Percentiles rank a stretch among this genome's conserved stretches.
These are phyloP conservation scores for Cerastis leucographa DNA, from an alignment of 2,888 invertebrate genomes.

Conservation along the genomic window DNA sequence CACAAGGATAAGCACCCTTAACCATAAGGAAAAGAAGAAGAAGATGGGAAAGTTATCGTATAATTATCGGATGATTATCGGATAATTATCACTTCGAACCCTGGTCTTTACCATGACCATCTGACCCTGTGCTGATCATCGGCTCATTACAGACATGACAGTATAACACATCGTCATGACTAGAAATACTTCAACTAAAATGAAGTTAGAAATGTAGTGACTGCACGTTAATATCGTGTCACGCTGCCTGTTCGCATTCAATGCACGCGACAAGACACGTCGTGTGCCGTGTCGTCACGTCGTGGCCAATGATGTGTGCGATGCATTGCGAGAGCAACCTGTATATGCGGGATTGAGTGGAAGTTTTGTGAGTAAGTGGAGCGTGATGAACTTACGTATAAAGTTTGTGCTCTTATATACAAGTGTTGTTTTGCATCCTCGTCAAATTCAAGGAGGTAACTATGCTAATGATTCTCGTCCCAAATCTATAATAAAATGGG, in stretches of 20 bases:
- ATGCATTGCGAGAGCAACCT: slow-evolving; percentile 26
- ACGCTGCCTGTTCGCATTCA: slow-evolving; percentile 44
- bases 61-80: too few species aligned
- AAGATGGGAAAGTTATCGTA: too few species aligned
- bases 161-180: background rate
- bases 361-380: slow-evolving; percentile 34
- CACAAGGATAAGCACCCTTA: too few species aligned
- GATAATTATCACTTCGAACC: too few species aligned
- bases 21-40: too few species aligned
- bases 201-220: slow-evolving; percentile 10
- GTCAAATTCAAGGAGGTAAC: too few species aligned
- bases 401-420: slow-evolving; percentile 10
- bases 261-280: slow-evolving; percentile 35
- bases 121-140: too few species aligned
- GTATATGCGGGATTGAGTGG: slow-evolving; percentile 22
- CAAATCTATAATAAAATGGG: too few species aligned
- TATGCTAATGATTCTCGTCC: too few species aligned
- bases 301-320: slow-evolving; percentile 51
- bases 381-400: slow-evolving; percentile 12
- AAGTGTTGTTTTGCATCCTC: too few species aligned
- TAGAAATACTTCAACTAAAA: slow-evolving; percentile 16
- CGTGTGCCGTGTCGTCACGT: slow-evolving; percentile 52
- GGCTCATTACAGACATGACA: too few species aligned
- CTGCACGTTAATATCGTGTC: slow-evolving; percentile 41
- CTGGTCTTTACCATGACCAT: background rate